Evolutionary conservation across 2,113 vertebrate species (phyloP).

Genomic region (Panurus biarmicus): DNA sequence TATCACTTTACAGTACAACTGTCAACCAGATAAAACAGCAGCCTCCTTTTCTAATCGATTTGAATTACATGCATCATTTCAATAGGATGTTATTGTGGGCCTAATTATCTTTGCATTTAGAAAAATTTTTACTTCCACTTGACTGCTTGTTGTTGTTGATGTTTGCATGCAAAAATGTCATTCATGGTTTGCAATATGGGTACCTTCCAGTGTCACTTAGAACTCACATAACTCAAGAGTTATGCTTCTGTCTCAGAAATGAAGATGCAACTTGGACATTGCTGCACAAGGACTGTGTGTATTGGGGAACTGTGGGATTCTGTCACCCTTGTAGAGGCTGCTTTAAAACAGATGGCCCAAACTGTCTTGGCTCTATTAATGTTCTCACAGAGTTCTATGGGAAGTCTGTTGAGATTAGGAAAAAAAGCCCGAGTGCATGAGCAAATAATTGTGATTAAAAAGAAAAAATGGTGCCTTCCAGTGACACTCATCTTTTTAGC

Average conservation of each 20-base stretch:
- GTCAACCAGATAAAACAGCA: background rate
- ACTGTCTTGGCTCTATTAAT: background rate
- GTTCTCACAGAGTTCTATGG: background rate
- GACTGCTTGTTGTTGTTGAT: background rate
- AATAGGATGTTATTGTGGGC: background rate
- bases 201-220: background rate
- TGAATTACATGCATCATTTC: background rate
- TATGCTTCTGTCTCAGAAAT: background rate
- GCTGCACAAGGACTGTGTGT: background rate
- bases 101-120: constrained; percentile 1
- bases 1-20: background rate
- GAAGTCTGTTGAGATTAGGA: background rate
- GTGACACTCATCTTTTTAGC: background rate
- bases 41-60: background rate
- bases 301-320: background rate
- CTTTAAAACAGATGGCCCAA: background rate
- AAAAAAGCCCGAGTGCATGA: background rate
- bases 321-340: background rate
- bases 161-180: background rate
- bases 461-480: background rate
- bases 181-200: background rate
- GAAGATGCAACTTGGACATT: background rate
- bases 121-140: background rate
- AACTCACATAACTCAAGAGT: background rate
- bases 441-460: background rate